Evolutionary conservation across 2,113 vertebrate species (phyloP), one percentile per base, ranked within the genome.

Genomic region (Heteronetta atricapilla): DNA sequence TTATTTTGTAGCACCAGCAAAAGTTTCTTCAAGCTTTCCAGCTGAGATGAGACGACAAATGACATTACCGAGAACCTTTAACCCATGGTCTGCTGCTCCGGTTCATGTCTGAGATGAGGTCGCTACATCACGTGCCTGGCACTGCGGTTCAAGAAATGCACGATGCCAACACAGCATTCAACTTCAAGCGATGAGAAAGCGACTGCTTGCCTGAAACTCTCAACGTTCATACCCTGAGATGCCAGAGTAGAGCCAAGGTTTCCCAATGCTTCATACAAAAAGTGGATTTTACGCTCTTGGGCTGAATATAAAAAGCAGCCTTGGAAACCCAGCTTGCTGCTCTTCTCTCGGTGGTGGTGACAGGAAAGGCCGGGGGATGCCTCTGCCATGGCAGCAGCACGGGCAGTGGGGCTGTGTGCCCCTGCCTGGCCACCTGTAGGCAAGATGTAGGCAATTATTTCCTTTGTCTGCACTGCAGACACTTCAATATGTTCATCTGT

Each of bases 151-250:
- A 26, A 4, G 29, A 60, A 72, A 66, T 3, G 36, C 8, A 11
- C 10, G 40, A 20, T 63, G 55, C 6, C 75, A 29, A 62, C 0
- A 5, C 34, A 68, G 40, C 16, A 5, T n/a, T 42, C 16, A 3
- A 17, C 15, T 33, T 69, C 23, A 14, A 74, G 36, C 3, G 22
- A 74, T 10, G 16, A 80, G 19, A 74, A 91, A 75, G 36, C 5
- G 22, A 33, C 31, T 10, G 16, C 48, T 55, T 56, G 69, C 29
- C 21, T 23, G 21, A 56, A 82, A 58, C 2, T 10, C 6, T n/a
- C 70, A 58, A 11, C 0, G 1, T 14, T 56, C 7, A 0, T 20
- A 29, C 4, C 15, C 44, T 33, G 38, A 46, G 44, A 29, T 19
- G 15, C 44, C 33, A 52, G 15, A 58, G 33, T 2, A 21, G 83